Evolutionary conservation across 2,113 vertebrate species (phyloP), one percentile per base, ranked within the genome.

Genomic region (Eidolon helvum): DNA sequence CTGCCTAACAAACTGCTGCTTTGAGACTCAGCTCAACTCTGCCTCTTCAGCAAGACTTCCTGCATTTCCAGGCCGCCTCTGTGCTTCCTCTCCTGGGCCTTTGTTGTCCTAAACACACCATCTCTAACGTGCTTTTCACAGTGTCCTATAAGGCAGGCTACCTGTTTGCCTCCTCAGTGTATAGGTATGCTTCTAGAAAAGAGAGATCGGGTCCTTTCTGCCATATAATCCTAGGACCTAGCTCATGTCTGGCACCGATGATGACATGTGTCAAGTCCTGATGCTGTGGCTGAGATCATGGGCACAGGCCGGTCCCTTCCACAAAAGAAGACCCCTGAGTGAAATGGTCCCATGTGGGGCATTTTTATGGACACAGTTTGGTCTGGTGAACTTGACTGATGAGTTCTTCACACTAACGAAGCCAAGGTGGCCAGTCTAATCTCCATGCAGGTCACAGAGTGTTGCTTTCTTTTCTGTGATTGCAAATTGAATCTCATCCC

Each of bases 251-350:
- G 78, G 35, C 59, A 9, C 59, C 1, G 3, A 1, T 15, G 11
- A 8, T 15, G 11, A 8, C 0, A 0, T 33, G 10, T 61, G 24
- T 35, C 61, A 18, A 35, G 12, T 45, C 66, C 82, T 0, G 2
- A 15, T 4, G 8, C 45, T 10, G 33, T 55, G 80, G 24, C 65
- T 48, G 69, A 80, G 38, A 16, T 84, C 24, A 15, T 0, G 10
- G 55, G 11, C 0, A 1, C 24, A 11, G 33, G 57, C 30, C 55
- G 35, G 26, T 7, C 30, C 79, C 35, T 69, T 68, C 10, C 12
- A 10, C 57, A 38, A 50, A 88, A 66, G 75, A 77, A 48, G 21
- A 18, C 10, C 43, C 21, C 15, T 0, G 4, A 72, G 33, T 59
- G 45, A 45, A 45, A 10, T 45, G 72, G 59, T 19, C 45, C n/a